Base-by-base conservation (phyloP, 2,797 vertebrate species). In the Rhadinocentrus ornatus region DNA sequence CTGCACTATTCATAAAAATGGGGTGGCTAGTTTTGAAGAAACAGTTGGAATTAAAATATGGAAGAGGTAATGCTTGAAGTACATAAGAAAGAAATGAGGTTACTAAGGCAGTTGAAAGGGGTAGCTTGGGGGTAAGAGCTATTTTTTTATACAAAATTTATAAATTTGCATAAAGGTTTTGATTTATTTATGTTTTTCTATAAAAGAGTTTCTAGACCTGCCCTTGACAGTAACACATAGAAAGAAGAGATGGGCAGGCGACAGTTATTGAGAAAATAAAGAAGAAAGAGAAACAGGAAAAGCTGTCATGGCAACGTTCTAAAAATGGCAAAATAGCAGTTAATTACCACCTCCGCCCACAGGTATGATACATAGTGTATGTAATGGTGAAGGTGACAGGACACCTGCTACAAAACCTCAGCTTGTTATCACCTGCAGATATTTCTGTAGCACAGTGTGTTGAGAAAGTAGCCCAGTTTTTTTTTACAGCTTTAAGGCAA, bases 271-370 rank as follows among this genome's bases (percentile, higher is more conserved):
- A 74, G 72, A 81, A 83, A 77, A 76, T 66, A 82, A 77, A 78
- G 66, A 79, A 73, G 69, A 78, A 50, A 75, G 77, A 73, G 37
- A 74, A 52, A 66, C 53, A 35, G 56, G 65, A 52, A 63, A 39
- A 82, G 84, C 79, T 87, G 90, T 90, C 89, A 92, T 92, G 85
- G 88, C 75, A 89, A 92, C 83, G 24, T 65, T 83, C 86, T 91
- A 91, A 92, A 92, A 91, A 90, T 83, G 86, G 83, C 79, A 78
- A 82, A 81, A 80, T 88, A 90, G 89, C 86, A 85, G 88, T 87
- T 93, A 92, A 92, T 93, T 92, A 92, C 75, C 91, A 91, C 90
- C 83, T 90, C 88, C 85, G 76, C 89, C 87, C 85, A 91, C 89
- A 90, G 82, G 84, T 86, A 88, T 77, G 83, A 83, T 77, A 77